These are phyloP conservation scores for Vidua macroura DNA, from an alignment of 2,113 vertebrate species.

Conservation along the genomic window DNA sequence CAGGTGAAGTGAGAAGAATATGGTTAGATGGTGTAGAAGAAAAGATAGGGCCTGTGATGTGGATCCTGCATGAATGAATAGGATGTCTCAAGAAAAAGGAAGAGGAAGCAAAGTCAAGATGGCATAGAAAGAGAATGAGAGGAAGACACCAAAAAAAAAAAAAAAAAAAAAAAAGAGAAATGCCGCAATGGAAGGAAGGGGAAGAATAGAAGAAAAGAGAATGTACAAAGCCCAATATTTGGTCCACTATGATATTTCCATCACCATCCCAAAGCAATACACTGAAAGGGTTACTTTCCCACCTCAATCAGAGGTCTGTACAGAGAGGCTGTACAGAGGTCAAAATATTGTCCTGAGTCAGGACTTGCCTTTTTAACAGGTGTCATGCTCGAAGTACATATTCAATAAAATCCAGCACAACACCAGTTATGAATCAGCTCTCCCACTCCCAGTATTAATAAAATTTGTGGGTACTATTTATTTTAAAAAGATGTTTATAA, in stretches of 20 bases:
- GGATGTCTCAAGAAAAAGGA: background rate
- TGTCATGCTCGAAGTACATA: background rate
- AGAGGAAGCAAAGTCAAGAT: background rate
- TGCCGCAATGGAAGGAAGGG: background rate
- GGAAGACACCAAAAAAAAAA: background rate
- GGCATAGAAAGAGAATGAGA: background rate
- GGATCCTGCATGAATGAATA: background rate
- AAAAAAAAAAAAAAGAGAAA: background rate
- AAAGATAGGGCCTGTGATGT: background rate
- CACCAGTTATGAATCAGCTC: background rate
- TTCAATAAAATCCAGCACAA: background rate
- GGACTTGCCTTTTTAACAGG: slow-evolving; percentile 1
- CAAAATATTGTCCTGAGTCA: background rate
- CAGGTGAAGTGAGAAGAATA: background rate
- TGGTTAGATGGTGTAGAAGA: background rate
- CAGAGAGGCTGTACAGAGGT: background rate
- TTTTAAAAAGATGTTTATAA: background rate
- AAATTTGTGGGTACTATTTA: background rate
- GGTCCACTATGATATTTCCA: background rate
- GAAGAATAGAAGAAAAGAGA: background rate
- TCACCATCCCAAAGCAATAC: background rate
- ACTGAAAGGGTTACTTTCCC: background rate
- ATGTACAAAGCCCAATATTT: background rate
- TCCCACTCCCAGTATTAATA: slow-evolving; percentile 7
- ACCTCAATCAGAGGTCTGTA: background rate